phyloP scores from a whole-genome alignment of 2,113 vertebrate species.

The Thermophis baileyi region DNA sequence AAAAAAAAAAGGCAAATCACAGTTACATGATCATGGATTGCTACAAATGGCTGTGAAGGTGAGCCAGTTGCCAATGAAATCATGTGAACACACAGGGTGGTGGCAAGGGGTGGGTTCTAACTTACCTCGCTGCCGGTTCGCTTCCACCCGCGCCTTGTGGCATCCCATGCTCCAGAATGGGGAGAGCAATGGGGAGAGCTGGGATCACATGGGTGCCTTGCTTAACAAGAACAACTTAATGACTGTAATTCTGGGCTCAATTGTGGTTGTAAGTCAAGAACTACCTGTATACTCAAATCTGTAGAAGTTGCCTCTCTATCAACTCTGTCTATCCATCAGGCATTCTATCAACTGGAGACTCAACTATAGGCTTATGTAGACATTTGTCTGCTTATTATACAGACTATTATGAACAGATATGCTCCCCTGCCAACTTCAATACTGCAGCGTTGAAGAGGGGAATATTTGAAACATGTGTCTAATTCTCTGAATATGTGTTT shows the following conservation, averaged over 20 bases:
- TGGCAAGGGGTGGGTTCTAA: no score
- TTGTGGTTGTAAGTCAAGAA: not conserved
- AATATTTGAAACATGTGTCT: not conserved
- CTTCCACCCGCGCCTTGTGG: no score
- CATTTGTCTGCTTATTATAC: not conserved
- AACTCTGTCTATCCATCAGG: no score
- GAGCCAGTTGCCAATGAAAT: not conserved
- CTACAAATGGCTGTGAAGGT: not conserved
- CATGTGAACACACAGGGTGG: not conserved
- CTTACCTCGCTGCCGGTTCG: no score
- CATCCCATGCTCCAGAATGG: not conserved
- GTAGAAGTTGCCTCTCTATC: not conserved
- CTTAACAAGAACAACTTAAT: not conserved
- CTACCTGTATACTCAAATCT: not conserved
- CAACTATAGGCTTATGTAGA: not conserved
- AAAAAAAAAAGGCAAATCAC: not conserved
- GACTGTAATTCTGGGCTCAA: not conserved
- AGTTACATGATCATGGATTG: not conserved
- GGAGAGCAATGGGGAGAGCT: not conserved
- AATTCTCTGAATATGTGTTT: not conserved
- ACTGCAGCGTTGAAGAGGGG: not conserved
- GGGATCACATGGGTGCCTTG: not conserved
- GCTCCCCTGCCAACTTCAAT: not conserved
- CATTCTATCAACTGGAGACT: not conserved
- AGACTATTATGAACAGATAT: not conserved